Percentiles rank a stretch among this genome's conserved stretches.
These are phyloP conservation scores for Melopsittacus undulatus DNA, from an alignment of 2,797 vertebrate species.

Conservation along the genomic window DNA sequence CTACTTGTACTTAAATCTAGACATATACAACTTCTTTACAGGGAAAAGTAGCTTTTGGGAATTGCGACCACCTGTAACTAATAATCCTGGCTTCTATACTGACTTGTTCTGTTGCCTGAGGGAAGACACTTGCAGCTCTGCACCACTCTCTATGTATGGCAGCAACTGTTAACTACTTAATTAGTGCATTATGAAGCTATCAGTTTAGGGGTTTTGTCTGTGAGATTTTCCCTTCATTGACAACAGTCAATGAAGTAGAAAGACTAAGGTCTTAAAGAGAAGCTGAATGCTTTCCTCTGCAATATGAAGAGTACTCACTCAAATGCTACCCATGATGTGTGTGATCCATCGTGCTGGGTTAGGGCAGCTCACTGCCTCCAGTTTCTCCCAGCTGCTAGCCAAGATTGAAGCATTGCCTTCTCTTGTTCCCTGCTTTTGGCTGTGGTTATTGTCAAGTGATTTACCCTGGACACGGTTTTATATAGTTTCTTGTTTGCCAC, in stretches of 20 bases:
- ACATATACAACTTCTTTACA: neutral
- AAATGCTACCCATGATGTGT: accelerated
- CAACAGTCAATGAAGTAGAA: neutral
- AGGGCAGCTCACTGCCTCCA: neutral
- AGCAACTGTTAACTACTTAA: neutral
- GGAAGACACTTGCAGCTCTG: neutral
- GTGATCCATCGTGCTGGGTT: neutral
- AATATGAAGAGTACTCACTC: accelerated
- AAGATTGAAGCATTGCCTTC: neutral
- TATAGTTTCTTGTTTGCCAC: neutral
- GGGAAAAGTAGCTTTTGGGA: neutral
- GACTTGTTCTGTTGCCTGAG: neutral
- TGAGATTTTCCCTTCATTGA: neutral
- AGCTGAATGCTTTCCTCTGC: neutral
- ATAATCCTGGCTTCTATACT: neutral
- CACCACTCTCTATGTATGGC: neutral
- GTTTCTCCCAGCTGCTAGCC: neutral
- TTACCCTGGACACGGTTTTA: neutral
- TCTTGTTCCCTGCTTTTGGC: neutral
- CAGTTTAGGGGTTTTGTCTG: neutral
- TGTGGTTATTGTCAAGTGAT: neutral
- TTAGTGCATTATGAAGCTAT: neutral
- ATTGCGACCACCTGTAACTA: neutral
- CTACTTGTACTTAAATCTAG: neutral
- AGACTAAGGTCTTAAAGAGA: neutral